These are phyloP conservation scores for Eospalax fontanierii DNA, from an alignment of 2,797 vertebrate species.

Conservation along the genomic window DNA sequence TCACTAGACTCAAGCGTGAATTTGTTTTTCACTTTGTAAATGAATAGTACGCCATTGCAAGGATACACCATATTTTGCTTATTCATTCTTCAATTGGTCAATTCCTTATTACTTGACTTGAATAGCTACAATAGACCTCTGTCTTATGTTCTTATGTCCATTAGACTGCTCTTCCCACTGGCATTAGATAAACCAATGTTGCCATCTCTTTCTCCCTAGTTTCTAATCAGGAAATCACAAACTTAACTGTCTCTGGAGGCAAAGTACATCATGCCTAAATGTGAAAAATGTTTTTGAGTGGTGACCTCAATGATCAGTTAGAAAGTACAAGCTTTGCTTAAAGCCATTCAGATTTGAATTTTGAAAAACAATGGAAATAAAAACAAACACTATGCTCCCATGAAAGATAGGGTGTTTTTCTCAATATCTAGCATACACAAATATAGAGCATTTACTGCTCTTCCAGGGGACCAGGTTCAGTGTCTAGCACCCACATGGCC, in stretches of 20 bases:
- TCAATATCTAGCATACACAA: neutral
- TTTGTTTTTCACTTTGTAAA: too few species aligned
- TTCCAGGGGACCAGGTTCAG: too few species aligned
- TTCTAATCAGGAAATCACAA: conserved; percentile 46
- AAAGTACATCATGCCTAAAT: neutral
- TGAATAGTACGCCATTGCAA: too few species aligned
- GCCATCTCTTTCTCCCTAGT: neutral
- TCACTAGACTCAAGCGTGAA: too few species aligned
- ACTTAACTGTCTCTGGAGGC: neutral
- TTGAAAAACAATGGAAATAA: neutral
- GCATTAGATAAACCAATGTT: conserved; percentile 7
- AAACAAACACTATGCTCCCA: neutral
- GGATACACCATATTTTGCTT: too few species aligned
- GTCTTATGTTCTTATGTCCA: neutral
- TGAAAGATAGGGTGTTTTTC: conserved; percentile 31
- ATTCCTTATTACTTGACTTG: conserved; percentile 25
- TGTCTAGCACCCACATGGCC: too few species aligned
- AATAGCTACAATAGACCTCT: conserved; percentile 2
- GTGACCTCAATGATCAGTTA: neutral
- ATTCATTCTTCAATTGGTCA: neutral
- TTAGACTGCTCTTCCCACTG: conserved; percentile 19
- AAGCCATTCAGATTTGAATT: neutral
- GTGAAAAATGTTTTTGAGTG: conserved; percentile 7
- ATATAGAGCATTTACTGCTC: neutral
- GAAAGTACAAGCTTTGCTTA: conserved; percentile 5